Evolutionary conservation across 1,140 invertebrate genomes (phyloP).

Genomic region (Panagrolaimus sp.): DNA sequence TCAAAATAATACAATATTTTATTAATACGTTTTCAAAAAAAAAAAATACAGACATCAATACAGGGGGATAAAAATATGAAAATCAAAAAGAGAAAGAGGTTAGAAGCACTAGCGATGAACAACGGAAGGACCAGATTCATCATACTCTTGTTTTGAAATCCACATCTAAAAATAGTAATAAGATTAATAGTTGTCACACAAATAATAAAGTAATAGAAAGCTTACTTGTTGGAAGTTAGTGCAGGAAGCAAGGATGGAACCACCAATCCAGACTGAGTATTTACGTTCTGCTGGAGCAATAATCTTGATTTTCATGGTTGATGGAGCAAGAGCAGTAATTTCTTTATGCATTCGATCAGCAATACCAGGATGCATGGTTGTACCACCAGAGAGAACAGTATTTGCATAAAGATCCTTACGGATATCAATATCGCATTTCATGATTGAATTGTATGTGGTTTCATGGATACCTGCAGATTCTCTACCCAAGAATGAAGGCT

Average conservation of each 20-base stretch:
- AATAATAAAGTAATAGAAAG: too few species aligned
- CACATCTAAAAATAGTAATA: too few species aligned
- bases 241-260: slow-evolving; percentile 76
- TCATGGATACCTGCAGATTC: slow-evolving; percentile 88
- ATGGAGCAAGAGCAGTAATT: slow-evolving; percentile 58
- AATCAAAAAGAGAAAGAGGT: too few species aligned
- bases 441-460: slow-evolving; percentile 91
- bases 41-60: too few species aligned
- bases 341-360: slow-evolving; percentile 63
- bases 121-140: too few species aligned
- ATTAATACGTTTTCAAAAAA: too few species aligned
- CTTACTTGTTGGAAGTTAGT: slow-evolving; percentile 83
- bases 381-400: slow-evolving; percentile 66
- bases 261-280: slow-evolving; percentile 79
- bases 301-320: slow-evolving; percentile 62
- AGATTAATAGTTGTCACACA: too few species aligned
- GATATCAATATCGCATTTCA: slow-evolving; percentile 89
- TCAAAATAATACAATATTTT: too few species aligned
- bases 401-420: slow-evolving; percentile 86
- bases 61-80: too few species aligned
- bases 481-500: slow-evolving; percentile 67
- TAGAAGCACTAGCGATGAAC: too few species aligned
- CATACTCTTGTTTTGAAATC: too few species aligned
- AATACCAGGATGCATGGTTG: slow-evolving; percentile 64
- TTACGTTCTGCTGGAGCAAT: slow-evolving; percentile 68